Evolutionary conservation across 2,113 vertebrate species (phyloP), one percentile per base, ranked within the genome.

Genomic region (Bufo gargarizans): DNA sequence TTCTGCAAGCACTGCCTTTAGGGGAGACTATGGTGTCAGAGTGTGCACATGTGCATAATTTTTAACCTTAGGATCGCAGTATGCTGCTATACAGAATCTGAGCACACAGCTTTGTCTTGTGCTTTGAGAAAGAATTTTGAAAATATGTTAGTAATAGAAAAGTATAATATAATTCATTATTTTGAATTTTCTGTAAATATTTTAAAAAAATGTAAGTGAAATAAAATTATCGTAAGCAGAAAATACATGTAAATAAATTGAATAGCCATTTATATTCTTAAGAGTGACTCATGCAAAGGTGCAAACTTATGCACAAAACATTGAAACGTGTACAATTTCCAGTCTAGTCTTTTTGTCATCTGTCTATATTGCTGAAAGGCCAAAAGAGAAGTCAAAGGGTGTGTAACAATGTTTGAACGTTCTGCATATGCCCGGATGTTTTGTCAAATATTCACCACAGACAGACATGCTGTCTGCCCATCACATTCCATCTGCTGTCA

Each of bases 311-410:
- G 9, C 43, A n/a, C 47, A 43, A 49, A 80, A 67, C 59, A 86
- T 17, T 55, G 9, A 65, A 86, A 74, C 17, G 56, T 19, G 55
- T 43, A 17, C 53, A 83, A 83, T 88, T 83, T 88, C 69, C 61
- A 82, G 86, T 88, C 86, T 88, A 76, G 79, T 83, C 80, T 20
- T 88, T 83, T 88, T 88, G 67, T 59, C 58, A 65, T 82, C 71
- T 20, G 79, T 88, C 67, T 86, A 9, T 19, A 50, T 19, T 20
- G 59, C 12, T 63, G 69, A 88, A 88, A 82, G 47, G 59, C 47
- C 49, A 67, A 67, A 47, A 77, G 81, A 67, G 33, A 65, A 84
- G 87, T 77, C 81, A 77, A n/a, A 56, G 81, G 72, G 87, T 77
- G 87, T 88, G 87, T 61, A 88, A 83, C 80, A 81, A 81, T 81